These are phyloP conservation scores for Drepana arcuata DNA, from an alignment of 1,140 invertebrate species.

Conservation along the genomic window DNA sequence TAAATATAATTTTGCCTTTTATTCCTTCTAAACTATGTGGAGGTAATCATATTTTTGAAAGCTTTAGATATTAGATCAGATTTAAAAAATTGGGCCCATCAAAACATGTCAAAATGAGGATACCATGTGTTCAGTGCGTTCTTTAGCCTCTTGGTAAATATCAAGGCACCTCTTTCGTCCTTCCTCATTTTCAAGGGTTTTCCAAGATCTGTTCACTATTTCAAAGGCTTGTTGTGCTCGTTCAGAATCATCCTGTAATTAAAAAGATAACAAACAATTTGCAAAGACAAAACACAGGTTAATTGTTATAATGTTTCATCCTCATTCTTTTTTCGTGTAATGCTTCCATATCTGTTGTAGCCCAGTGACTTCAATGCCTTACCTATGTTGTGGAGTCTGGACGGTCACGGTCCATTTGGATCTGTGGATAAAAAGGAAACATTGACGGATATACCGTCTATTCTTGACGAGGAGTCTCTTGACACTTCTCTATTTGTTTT, in stretches of 20 bases:
- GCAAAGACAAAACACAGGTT: background rate
- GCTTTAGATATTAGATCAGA: no score
- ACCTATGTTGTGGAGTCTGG: constrained; percentile 37
- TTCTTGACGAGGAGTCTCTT: constrained; percentile 23
- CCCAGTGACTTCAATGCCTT: constrained; percentile 27
- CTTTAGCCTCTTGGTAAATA: constrained; percentile 97
- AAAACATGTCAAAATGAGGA: no score
- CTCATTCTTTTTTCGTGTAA: background rate
- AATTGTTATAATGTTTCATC: background rate
- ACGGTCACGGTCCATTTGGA: constrained; percentile 35
- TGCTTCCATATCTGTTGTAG: background rate
- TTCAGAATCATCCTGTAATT: constrained; percentile 89
- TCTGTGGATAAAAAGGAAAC: constrained; percentile 69
- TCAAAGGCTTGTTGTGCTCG: constrained; percentile 95
- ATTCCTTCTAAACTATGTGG: no score
- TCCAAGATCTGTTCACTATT: constrained; percentile 97
- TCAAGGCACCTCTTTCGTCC: constrained; percentile 95
- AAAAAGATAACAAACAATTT: no score
- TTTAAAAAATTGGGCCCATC: no score
- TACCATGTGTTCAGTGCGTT: constrained; percentile 94
- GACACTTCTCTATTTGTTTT: no score
- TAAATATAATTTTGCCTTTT: no score
- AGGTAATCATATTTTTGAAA: no score
- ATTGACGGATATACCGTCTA: constrained; percentile 66
- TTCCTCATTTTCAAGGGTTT: constrained; percentile 95